Conservation (phyloP, 2,113 vertebrate genomes). For the Nasalis larvatus region DNA sequence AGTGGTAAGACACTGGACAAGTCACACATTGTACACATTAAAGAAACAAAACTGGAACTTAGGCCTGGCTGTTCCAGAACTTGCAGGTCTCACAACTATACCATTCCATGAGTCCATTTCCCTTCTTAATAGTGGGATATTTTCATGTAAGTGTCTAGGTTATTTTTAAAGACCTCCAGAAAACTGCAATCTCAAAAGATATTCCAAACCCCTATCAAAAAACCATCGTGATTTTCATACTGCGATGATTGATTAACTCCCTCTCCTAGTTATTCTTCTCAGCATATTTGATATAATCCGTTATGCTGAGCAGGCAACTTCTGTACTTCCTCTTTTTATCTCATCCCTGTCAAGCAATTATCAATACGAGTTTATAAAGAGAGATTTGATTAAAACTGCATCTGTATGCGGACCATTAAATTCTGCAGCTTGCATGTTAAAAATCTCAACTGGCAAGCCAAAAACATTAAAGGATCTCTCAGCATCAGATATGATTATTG, state of each 20-base stretch:
- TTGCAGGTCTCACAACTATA: background rate
- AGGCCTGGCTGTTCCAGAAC: background rate
- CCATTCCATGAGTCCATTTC: background rate
- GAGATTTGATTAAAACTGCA: background rate
- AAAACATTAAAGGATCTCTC: background rate
- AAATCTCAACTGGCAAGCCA: background rate
- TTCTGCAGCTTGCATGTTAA: background rate
- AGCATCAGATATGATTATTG: background rate
- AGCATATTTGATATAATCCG: background rate
- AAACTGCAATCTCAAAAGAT: constrained; percentile 1
- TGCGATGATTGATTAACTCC: background rate
- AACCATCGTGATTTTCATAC: background rate
- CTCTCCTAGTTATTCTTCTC: constrained; percentile 3
- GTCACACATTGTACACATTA: background rate
- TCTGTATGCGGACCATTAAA: background rate
- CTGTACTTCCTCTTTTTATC: background rate
- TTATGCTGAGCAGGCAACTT: background rate
- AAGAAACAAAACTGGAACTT: background rate
- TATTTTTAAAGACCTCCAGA: background rate
- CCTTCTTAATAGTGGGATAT: background rate
- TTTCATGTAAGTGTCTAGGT: background rate
- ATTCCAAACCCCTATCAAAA: constrained; percentile 39
- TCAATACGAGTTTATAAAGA: background rate
- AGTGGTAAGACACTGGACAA: background rate
- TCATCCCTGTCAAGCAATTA: background rate